phyloP scores from a whole-genome alignment of 2,888 invertebrate genomes.

The Megamerina dolium region DNA sequence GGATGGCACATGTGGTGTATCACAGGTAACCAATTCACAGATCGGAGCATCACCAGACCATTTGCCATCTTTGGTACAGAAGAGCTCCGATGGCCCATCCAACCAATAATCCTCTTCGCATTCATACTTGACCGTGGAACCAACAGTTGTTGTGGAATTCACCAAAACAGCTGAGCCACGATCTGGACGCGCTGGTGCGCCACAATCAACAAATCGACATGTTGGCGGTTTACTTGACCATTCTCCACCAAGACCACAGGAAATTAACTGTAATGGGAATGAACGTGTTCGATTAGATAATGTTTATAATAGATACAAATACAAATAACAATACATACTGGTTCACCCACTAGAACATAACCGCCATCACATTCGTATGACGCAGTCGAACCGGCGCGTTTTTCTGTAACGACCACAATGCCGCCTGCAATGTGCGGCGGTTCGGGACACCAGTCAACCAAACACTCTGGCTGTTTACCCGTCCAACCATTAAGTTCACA shows the following conservation, averaged over 20 bases:
- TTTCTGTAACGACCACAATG: constrained; percentile 62
- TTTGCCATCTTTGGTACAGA: constrained; percentile 76
- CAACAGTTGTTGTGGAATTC: constrained; percentile 76
- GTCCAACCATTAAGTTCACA: constrained; percentile 77
- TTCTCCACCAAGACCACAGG: constrained; percentile 78
- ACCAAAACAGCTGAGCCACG: constrained; percentile 66
- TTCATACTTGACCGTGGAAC: constrained; percentile 70
- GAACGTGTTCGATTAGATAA: too few relatives aligned
- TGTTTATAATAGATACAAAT: too few relatives aligned
- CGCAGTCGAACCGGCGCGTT: constrained; percentile 73
- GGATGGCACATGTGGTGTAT: constrained; percentile 77
- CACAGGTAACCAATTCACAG: constrained; percentile 83
- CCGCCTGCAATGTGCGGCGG: constrained; percentile 75
- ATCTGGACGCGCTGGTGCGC: constrained; percentile 72
- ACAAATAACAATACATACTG: constrained; percentile 58
- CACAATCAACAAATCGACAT: constrained; percentile 83
- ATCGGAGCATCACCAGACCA: constrained; percentile 81
- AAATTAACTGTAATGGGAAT: constrained; percentile 58
- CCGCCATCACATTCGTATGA: constrained; percentile 77
- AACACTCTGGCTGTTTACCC: constrained; percentile 70
- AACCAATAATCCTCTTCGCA: constrained; percentile 82
- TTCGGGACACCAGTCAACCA: constrained; percentile 84
- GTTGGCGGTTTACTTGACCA: constrained; percentile 76
- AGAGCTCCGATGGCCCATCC: constrained; percentile 61
- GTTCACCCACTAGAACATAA: constrained; percentile 75